Evolutionary conservation across 2,113 vertebrate species (phyloP).

Genomic region (Haemorhous mexicanus): DNA sequence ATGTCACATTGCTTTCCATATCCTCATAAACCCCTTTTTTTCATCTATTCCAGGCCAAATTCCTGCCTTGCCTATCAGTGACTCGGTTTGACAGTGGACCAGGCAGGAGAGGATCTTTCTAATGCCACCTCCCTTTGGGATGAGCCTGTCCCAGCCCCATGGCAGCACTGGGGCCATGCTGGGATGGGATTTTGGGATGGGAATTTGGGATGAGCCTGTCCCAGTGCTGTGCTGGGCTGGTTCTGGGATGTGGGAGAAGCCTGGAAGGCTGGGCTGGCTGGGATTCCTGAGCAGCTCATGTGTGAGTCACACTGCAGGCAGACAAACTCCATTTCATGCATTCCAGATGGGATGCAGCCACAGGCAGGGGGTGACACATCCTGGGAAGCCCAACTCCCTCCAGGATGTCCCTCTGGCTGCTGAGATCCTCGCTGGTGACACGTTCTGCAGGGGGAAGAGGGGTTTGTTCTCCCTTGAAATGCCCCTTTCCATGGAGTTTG

Average conservation of each 20-base stretch:
- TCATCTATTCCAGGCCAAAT: background rate
- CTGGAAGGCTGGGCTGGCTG: background rate
- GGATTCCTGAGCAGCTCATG: background rate
- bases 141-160: background rate
- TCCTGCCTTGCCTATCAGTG: rapidly evolving
- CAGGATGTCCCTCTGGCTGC: background rate
- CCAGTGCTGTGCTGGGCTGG: background rate
- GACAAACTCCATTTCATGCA: rapidly evolving
- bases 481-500: background rate
- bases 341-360: background rate
- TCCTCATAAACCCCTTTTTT: background rate
- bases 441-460: background rate
- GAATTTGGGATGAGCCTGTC: background rate
- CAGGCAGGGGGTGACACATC: background rate
- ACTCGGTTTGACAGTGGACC: rapidly evolving
- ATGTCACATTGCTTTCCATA: rapidly evolving
- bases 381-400: background rate
- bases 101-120: background rate
- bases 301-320: background rate
- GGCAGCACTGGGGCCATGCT: too few species aligned
- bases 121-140: rapidly evolving
- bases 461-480: background rate
- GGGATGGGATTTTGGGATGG: background rate
- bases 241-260: background rate
- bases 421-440: rapidly evolving